Base-by-base conservation (phyloP, 2,888 invertebrate genomes). In the Vanessa cardui region DNA sequence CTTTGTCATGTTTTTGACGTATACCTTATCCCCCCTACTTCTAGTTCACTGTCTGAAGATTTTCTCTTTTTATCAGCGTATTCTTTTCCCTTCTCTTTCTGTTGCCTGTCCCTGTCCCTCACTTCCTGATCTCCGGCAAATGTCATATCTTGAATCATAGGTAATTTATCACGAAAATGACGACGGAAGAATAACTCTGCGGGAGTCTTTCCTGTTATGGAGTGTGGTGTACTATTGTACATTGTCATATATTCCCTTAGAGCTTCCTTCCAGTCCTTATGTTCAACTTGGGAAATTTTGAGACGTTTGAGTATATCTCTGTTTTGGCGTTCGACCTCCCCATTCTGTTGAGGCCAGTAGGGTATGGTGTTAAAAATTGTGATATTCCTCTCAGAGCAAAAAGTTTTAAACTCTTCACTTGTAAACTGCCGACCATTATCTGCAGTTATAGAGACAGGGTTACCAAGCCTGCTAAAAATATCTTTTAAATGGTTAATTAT, bases 361-460 rank as follows among this genome's bases (percentile, higher is more conserved):
- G n/a, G n/a, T n/a, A n/a, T n/a, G n/a, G n/a, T n/a, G n/a, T n/a
- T n/a, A n/a, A n/a, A n/a, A n/a, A n/a, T 33, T 33, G 6, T 33
- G 33, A 33, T 33, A 7, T 33, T 33, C 33, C 33, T 33, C 33
- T 33, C 33, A 33, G 33, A 7, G 33, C 75, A 77, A 58, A 65
- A 79, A 0, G n/a, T 8, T 31, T 73, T 74, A 18, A 77, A 76
- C 31, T 74, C 72, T 8, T 64, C 69, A 15, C 73, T 76, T 0
- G 18, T n/a, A 59, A 78, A 78, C 31, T 77, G 75, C 21, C 44
- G 58, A 0, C 76, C 77, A 52, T 77, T 78, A 61, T 78, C 77
- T 0, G 73, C 69, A 69, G 52, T 68, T 78, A 45, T 77, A 78
- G 21, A 78, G 76, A 1, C 77, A 44, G 0, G 76, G 16, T 12